These are phyloP conservation scores for Siniperca knerii DNA, from an alignment of 2,113 vertebrate species.

Conservation along the genomic window DNA sequence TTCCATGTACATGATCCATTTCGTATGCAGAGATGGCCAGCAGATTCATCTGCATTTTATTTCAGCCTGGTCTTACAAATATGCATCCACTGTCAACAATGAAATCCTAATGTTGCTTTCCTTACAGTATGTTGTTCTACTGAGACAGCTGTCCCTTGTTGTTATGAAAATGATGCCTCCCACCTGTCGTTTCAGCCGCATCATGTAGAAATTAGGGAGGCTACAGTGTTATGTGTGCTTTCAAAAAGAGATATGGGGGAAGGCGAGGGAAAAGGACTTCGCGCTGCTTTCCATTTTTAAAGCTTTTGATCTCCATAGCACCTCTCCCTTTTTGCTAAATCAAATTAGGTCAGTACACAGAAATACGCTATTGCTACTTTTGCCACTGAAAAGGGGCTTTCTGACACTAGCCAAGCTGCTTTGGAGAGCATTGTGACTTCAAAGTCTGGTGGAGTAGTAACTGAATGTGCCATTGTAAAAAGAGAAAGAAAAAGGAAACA, in stretches of 20 bases:
- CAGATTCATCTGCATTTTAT: constrained; percentile 21
- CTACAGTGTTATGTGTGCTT: constrained; percentile 34
- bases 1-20: neutral
- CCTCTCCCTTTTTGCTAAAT: constrained; percentile 65
- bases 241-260: constrained; percentile 44
- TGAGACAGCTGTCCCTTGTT: constrained; percentile 51
- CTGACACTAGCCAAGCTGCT: constrained; percentile 48
- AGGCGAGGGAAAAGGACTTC: constrained; percentile 45
- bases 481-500: constrained; percentile 16
- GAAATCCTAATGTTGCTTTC: neutral
- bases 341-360: constrained; percentile 72
- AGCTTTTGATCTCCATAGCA: constrained; percentile 70
- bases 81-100: constrained; percentile 20
- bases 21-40: neutral
- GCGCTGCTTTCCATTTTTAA: constrained; percentile 60
- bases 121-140: constrained; percentile 12
- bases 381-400: constrained; percentile 49
- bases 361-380: constrained; percentile 49
- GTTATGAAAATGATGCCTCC: constrained; percentile 40
- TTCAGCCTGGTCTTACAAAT: constrained; percentile 34
- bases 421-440: constrained; percentile 56
- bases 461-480: constrained; percentile 32
- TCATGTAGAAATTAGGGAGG: constrained; percentile 36
- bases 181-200: constrained; percentile 52
- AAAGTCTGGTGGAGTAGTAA: constrained; percentile 58